These are phyloP conservation scores for Pandemis heparana DNA, from an alignment of 2,888 invertebrate species.

Conservation along the genomic window DNA sequence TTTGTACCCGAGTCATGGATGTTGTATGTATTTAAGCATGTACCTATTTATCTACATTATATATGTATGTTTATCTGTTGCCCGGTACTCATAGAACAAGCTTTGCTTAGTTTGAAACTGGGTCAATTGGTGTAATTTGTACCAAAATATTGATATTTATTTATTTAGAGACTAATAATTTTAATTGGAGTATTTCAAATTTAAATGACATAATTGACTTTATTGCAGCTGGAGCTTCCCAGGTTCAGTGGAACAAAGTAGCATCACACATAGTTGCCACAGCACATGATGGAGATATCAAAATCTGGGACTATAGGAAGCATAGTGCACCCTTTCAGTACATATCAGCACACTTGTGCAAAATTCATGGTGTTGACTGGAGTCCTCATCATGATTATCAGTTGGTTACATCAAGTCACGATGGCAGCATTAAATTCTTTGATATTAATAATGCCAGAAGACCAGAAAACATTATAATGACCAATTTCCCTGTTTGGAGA, in stretches of 20 bases:
- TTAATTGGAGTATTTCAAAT: neutral
- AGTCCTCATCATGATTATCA: constrained; percentile 94
- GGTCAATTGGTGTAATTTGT: too few relatives aligned
- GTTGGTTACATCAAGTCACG: constrained; percentile 96
- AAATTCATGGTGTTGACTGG: constrained; percentile 98
- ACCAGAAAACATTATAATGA: constrained; percentile 93
- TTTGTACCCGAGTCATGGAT: too few relatives aligned
- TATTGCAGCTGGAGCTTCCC: constrained; percentile 92
- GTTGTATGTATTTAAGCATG: too few relatives aligned
- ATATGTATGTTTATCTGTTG: too few relatives aligned
- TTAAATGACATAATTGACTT: neutral
- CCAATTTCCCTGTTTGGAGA: constrained; percentile 96
- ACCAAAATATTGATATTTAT: too few relatives aligned
- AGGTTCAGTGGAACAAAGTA: constrained; percentile 97
- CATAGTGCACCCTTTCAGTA: constrained; percentile 95
- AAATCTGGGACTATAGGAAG: constrained; percentile 98
- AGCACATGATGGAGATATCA: constrained; percentile 97
- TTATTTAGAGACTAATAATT: too few relatives aligned
- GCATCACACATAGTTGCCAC: constrained; percentile 95
- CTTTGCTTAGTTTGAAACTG: too few relatives aligned
- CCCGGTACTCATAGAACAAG: too few relatives aligned
- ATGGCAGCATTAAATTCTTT: constrained; percentile 97
- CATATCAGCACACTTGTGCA: constrained; percentile 94
- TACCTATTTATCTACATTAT: too few relatives aligned
- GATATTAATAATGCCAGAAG: constrained; percentile 94